Base-by-base conservation (phyloP, 2,888 invertebrate genomes). In the Polymixis flavicincta region DNA sequence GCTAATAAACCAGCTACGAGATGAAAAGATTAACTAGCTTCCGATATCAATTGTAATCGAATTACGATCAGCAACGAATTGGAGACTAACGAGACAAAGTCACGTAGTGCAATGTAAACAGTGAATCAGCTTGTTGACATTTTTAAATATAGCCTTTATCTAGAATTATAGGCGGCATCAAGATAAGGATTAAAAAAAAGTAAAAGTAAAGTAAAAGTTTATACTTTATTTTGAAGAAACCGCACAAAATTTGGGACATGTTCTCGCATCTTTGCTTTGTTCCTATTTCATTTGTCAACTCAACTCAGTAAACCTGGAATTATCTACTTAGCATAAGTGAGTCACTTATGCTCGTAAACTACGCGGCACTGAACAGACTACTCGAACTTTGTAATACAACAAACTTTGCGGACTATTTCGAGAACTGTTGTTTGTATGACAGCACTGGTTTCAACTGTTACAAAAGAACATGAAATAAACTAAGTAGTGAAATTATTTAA, bases 1-100 rank as follows among this genome's bases (percentile, higher is more conserved):
- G 72, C 87, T 85, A 80, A 84, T 80, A 70, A 77, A 63, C 68
- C 80, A 75, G 82, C 78, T 80, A 74, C 59, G 52, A 81, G 80
- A 87, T 85, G 67, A 75, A 82, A 84, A 84, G 89, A 89, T 88
- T 81, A 87, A 71, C 71, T 57, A 69, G 72, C 77, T 78, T 70
- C 82, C 72, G 76, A 81, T 81, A 71, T 84, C 79, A 83, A 82
- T 89, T 81, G 82, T 80, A 77, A 78, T 76, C 77, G 77, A 82
- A 84, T 85, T 82, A 84, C 81, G 80, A 78, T 78, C 80, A 79
- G 74, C 84, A 74, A 86, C 86, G 81, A 89, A 90, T 90, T 85
- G 86, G 73, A 50, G 45, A 75, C 77, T 84, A 87, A 90, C 87
- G 81, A 86, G 86, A 85, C 86, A 78, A 68, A 55, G 71, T 32